A percentile compares a stretch with the other conserved stretches of the same genome.
Evolutionary conservation across 2,888 invertebrate species (phyloP).

Genomic region (Sepiola atlantica): DNA sequence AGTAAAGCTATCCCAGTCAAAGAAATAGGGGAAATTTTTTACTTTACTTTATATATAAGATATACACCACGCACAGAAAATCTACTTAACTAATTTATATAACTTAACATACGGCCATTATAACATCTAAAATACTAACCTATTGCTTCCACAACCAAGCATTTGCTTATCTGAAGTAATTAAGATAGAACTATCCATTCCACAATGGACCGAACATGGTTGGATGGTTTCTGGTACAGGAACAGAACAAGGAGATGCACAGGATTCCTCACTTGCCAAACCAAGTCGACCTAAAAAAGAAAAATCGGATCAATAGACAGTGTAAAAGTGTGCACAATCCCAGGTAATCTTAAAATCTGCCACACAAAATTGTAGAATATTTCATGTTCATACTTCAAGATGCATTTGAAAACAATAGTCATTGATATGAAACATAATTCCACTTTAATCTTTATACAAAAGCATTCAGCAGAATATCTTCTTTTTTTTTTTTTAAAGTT

Average conservation of each 20-base stretch:
- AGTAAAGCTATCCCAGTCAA: too few species aligned
- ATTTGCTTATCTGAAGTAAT: slow-evolving; percentile 68
- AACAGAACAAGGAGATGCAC: slow-evolving; percentile 68
- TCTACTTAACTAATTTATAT: too few species aligned
- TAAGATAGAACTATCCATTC: slow-evolving; percentile 72
- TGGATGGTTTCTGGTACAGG: slow-evolving; percentile 63
- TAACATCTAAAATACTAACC: slow-evolving; percentile 57
- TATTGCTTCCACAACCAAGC: slow-evolving; percentile 71
- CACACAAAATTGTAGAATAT: not conserved
- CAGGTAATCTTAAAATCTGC: too few species aligned
- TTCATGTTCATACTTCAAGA: not conserved
- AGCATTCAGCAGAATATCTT: too few species aligned
- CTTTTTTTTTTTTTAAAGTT: too few species aligned
- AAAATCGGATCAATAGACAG: not conserved
- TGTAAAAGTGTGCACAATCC: not conserved
- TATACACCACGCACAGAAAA: too few species aligned
- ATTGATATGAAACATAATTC: not conserved
- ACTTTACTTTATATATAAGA: too few species aligned
- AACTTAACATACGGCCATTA: too few species aligned
- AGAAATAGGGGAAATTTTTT: too few species aligned
- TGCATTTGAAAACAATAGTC: not conserved
- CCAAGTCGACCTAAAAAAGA: slow-evolving; percentile 69
- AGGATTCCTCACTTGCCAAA: slow-evolving; percentile 68
- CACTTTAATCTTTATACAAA: too few species aligned
- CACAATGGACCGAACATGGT: slow-evolving; percentile 70